Percentiles rank a stretch among this genome's conserved stretches.
These are phyloP conservation scores for Belonocnema kinseyi DNA, from an alignment of 1,140 invertebrate species.

Conservation along the genomic window DNA sequence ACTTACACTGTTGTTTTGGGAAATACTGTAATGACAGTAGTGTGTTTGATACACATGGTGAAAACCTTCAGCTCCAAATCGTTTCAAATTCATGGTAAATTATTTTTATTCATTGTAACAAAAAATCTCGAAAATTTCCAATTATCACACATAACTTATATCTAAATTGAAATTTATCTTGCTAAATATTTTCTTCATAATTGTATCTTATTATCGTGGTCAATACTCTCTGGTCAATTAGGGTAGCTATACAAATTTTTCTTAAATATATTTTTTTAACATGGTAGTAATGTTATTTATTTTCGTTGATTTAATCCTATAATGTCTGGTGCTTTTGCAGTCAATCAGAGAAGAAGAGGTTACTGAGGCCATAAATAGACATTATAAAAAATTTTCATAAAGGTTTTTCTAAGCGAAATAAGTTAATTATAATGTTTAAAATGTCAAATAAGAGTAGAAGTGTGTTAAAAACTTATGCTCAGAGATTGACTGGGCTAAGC, in stretches of 20 bases:
- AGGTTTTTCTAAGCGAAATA: background rate
- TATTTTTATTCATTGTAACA: background rate
- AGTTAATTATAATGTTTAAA: background rate
- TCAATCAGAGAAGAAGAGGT: too few relatives aligned
- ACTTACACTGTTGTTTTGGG: constrained; percentile 45
- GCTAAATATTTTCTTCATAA: too few relatives aligned
- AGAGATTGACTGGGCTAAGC: too few relatives aligned
- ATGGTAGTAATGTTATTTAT: constrained; percentile 10
- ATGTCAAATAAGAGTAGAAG: too few relatives aligned
- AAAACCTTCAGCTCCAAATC: constrained; percentile 59
- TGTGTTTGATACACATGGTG: constrained; percentile 66
- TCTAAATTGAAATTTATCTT: too few relatives aligned
- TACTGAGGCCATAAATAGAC: too few relatives aligned
- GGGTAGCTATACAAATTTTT: too few relatives aligned
- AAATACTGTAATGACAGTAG: constrained; percentile 53
- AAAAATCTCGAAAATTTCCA: background rate
- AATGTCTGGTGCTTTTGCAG: background rate
- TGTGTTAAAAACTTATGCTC: too few relatives aligned
- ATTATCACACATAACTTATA: too few relatives aligned
- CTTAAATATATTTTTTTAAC: background rate
- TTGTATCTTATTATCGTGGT: too few relatives aligned
- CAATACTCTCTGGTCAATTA: too few relatives aligned
- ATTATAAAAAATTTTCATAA: background rate
- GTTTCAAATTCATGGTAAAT: constrained; percentile 63
- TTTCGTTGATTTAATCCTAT: background rate